Base-by-base conservation (phyloP, 1,140 invertebrate species). In the Mesaphorura yosii region DNA sequence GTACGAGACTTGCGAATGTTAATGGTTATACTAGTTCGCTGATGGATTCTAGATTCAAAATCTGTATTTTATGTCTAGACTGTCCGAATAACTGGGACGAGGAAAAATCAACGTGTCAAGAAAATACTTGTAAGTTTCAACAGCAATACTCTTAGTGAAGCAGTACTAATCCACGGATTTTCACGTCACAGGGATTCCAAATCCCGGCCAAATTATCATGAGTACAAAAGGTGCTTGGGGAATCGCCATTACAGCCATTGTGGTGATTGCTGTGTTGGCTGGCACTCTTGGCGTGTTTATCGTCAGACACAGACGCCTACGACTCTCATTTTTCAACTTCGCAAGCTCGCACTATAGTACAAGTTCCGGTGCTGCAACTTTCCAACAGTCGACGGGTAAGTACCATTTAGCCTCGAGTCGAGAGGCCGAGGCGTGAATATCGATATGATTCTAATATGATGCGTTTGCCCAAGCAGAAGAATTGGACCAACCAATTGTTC, bases 71-170 rank as follows among this genome's bases (percentile, higher is more conserved):
- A n/a, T n/a, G n/a, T n/a, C n/a, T n/a, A 2, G 83, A 91, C 54
- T 92, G 88, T 72, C 78, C 79, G 1, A 84, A 88, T 70, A 75
- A 74, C 26, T 81, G 78, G 39, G 91, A 95, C 69, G 88, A 92
- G n/a, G 31, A 10, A 34, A 34, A n/a, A 34, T 10, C 31, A 34
- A 34, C 31, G 10, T 34, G 10, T 10, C 10, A 10, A 34, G n/a
- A n/a, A 34, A 34, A 10, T 34, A 10, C 31, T 34, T 34, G 10
- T n/a, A 34, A 10, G 10, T 34, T 34, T 10, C n/a, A n/a, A 10
- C 10, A n/a, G n/a, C 31, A 10, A 34, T 10, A 34, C n/a, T 41
- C 7, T 20, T 41, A 41, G 40, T 6, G 15, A 10, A 41, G 19
- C 7, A 41, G 22, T 17, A 34, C 27, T 12, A 34, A 19, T 12